Evolutionary conservation across 2,888 invertebrate genomes (phyloP).

Genomic region (Margaritifera margaritifera): DNA sequence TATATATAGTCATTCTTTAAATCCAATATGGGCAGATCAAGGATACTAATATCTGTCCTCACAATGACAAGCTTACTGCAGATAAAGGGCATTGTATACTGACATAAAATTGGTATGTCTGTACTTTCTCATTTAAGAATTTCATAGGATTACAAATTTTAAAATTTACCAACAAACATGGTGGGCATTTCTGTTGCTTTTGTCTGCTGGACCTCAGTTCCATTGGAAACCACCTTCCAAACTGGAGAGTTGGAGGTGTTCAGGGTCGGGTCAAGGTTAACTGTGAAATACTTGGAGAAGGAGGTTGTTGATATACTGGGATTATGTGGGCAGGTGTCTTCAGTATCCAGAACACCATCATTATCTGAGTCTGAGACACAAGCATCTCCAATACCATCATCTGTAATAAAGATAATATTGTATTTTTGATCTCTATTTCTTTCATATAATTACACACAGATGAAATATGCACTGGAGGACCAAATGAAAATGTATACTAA

Average conservation of each 20-base stretch:
- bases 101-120: too few relatives aligned
- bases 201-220: constrained; percentile 45
- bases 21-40: too few relatives aligned
- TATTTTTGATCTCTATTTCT: too few relatives aligned
- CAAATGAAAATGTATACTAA: too few relatives aligned
- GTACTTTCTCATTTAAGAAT: too few relatives aligned
- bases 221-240: constrained; percentile 42
- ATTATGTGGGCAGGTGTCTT: constrained; percentile 84
- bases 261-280: constrained; percentile 35
- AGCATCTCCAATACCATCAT: constrained; percentile 84
- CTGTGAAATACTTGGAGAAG: constrained; percentile 33
- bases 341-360: constrained; percentile 83
- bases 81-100: too few relatives aligned
- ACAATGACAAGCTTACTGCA: too few relatives aligned
- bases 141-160: background rate
- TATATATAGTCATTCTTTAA: too few relatives aligned
- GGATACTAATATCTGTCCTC: background rate
- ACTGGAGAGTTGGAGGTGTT: constrained; percentile 13
- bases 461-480: too few relatives aligned
- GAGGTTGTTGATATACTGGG: constrained; percentile 17
- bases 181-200: constrained; percentile 44
- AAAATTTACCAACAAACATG: constrained; percentile 49
- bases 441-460: too few relatives aligned
- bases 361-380: constrained; percentile 89
- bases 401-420: too few relatives aligned